These are phyloP conservation scores for Hozukius guyotensis DNA, from an alignment of 2,797 vertebrate genomes.

Conservation along the genomic window DNA sequence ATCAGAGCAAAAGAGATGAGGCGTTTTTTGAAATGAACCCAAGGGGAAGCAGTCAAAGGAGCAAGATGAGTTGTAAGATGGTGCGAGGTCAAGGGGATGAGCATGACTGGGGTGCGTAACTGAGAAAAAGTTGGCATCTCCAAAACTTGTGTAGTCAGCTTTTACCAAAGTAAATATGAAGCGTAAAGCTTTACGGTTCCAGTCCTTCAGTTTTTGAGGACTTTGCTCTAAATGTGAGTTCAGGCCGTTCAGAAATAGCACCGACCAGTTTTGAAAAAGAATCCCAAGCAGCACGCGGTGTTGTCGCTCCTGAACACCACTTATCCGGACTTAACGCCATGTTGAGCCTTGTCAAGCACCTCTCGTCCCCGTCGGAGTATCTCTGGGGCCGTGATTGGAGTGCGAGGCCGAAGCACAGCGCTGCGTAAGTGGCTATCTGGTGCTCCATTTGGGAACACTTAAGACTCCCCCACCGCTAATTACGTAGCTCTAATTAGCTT, in stretches of 20 bases:
- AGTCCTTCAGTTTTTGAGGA: neutral
- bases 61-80: constrained; percentile 38
- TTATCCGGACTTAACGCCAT: constrained; percentile 53
- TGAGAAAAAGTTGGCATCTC: constrained; percentile 35
- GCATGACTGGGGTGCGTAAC: constrained; percentile 34
- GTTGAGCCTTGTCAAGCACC: constrained; percentile 57
- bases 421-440: constrained; percentile 68
- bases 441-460: constrained; percentile 80
- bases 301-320: constrained; percentile 47
- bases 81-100: constrained; percentile 42
- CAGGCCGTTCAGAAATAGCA: neutral
- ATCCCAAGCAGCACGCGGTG: neutral
- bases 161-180: constrained; percentile 11
- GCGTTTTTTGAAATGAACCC: constrained; percentile 42
- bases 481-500: constrained; percentile 82
- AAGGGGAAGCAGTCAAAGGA: constrained; percentile 35
- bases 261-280: neutral
- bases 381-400: constrained; percentile 57
- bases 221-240: neutral
- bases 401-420: constrained; percentile 47
- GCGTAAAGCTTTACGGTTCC: neutral
- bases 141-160: constrained; percentile 36
- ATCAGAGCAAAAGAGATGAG: constrained; percentile 46
- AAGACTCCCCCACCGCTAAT: constrained; percentile 78
- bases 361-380: constrained; percentile 54